Evolutionary conservation across 30 jellyfish, hydroid and myxozoan species (phyloP).

Genomic region (Cassiopea xamachana): DNA sequence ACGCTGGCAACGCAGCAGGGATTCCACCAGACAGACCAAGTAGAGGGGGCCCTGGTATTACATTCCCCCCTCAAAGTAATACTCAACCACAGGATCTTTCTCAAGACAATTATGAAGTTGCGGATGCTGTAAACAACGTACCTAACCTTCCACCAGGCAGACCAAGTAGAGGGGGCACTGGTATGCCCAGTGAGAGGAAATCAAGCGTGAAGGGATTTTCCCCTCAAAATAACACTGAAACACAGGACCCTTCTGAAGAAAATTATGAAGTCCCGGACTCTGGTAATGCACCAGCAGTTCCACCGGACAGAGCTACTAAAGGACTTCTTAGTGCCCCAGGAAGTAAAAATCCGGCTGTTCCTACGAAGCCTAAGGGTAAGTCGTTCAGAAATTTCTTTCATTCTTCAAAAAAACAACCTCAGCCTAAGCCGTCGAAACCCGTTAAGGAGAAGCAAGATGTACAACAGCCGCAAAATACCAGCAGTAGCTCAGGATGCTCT

Average conservation of each 20-base stretch:
- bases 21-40: neutral
- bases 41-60: neutral
- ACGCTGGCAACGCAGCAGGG: neutral
- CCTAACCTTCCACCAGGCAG: neutral
- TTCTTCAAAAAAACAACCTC: neutral
- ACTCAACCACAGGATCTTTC: neutral
- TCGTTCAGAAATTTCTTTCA: neutral
- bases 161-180: neutral
- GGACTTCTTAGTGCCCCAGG: neutral
- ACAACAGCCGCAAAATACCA: neutral
- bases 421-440: neutral
- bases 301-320: neutral
- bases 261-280: conserved; percentile 10
- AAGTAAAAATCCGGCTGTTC: neutral
- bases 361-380: neutral
- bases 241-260: neutral
- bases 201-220: neutral
- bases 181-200: neutral
- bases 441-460: neutral
- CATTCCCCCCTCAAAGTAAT: neutral
- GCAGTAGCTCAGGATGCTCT: neutral
- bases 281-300: neutral
- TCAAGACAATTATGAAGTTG: neutral
- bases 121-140: neutral
- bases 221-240: neutral